Conservation (phyloP, 2,797 vertebrate species). For the Siniperca undulata region DNA sequence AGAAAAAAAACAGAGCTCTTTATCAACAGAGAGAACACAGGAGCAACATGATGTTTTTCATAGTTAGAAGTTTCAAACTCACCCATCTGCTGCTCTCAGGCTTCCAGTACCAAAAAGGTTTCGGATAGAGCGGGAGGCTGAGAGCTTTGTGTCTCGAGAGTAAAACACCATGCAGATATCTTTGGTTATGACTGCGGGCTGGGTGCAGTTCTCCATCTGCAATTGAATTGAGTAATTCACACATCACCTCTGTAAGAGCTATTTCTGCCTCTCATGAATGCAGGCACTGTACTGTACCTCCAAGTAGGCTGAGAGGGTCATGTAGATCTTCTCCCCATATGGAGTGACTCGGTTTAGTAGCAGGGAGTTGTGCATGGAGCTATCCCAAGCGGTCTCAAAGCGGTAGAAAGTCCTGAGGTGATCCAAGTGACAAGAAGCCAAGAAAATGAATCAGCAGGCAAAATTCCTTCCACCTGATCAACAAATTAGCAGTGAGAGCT, state of each 20-base stretch:
- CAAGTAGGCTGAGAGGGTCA: conserved; percentile 97
- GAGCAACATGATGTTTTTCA: background rate
- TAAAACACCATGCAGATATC: conserved; percentile 99
- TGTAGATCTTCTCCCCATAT: conserved; percentile 97
- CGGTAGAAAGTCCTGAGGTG: conserved; percentile 93
- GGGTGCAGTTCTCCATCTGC: conserved; percentile 97
- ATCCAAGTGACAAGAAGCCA: conserved; percentile 34
- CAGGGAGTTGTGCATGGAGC: conserved; percentile 98
- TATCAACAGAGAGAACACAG: background rate
- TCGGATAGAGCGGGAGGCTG: conserved; percentile 93
- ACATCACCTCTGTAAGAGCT: conserved; percentile 21
- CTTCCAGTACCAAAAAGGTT: conserved; percentile 95
- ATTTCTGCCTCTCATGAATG: conserved; percentile 26
- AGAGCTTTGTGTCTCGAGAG: conserved; percentile 95
- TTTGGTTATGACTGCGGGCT: conserved; percentile 96
- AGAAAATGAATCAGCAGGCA: conserved; percentile 21
- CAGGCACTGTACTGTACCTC: conserved; percentile 86
- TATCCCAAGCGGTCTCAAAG: conserved; percentile 97
- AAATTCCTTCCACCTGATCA: conserved; percentile 2
- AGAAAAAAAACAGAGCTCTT: background rate
- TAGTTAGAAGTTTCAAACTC: conserved; percentile 35
- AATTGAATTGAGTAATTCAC: conserved; percentile 37
- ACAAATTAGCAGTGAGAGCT: conserved; percentile 24
- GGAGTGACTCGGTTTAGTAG: conserved; percentile 97
- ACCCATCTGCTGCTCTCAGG: conserved; percentile 93